Conservation (phyloP, 2,113 vertebrate species). For the Cebidichthys violaceus region DNA sequence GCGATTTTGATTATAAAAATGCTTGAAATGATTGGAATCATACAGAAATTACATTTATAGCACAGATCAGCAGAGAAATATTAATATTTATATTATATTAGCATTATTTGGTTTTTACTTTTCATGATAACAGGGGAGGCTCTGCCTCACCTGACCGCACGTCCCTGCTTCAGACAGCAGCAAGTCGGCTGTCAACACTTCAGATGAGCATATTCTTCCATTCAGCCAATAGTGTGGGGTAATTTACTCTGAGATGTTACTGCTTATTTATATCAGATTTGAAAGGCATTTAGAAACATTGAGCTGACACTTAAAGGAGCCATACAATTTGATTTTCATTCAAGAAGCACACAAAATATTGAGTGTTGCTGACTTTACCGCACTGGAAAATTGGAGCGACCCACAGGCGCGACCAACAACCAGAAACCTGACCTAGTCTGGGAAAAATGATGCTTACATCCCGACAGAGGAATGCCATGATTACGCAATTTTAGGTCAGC, state of each 20-base stretch:
- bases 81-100: no score
- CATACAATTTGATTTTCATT: conserved; percentile 48
- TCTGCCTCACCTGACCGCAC: no score
- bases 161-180: conserved; percentile 1
- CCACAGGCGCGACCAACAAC: conserved; percentile 34
- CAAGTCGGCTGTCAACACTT: conserved; percentile 11
- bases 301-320: conserved; percentile 39
- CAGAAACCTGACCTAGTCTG: conserved; percentile 58
- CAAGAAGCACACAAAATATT: conserved; percentile 42
- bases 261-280: conserved; percentile 43
- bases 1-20: no score
- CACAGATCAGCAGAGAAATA: no score
- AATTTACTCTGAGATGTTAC: conserved; percentile 22
- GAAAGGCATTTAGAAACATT: conserved; percentile 43
- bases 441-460: conserved; percentile 61
- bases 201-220: conserved; percentile 6
- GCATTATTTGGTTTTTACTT: no score
- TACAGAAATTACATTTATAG: no score
- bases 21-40: no score
- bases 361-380: conserved; percentile 37
- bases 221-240: not conserved
- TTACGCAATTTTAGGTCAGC: conserved; percentile 48
- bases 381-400: conserved; percentile 58
- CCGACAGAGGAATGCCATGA: conserved; percentile 35
- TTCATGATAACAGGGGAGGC: no score